phyloP scores from a whole-genome alignment of 2,888 invertebrate genomes.

The Apantesis nais region DNA sequence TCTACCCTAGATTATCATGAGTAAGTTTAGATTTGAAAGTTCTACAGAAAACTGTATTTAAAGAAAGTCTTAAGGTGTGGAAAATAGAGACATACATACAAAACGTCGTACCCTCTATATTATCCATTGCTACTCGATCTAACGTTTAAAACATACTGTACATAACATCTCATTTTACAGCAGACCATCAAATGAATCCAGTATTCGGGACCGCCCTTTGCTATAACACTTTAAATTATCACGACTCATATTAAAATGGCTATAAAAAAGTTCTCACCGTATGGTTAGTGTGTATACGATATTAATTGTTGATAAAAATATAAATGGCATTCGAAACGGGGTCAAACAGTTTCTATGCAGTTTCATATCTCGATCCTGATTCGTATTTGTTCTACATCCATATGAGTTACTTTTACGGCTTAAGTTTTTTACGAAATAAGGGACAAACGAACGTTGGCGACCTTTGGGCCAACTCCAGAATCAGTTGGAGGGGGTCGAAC shows the following conservation, averaged over 20 bases:
- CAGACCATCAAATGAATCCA: not conserved
- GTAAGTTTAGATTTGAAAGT: too few relatives aligned
- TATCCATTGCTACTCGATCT: not conserved
- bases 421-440: too few relatives aligned
- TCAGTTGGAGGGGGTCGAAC: too few relatives aligned
- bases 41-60: too few relatives aligned
- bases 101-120: not conserved
- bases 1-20: too few relatives aligned
- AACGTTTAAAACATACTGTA: not conserved
- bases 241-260: not conserved
- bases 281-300: not conserved
- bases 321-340: not conserved
- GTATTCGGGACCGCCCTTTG: not conserved
- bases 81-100: not conserved
- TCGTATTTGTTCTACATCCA: not conserved
- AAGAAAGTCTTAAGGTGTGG: too few relatives aligned
- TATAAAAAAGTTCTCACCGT: not conserved
- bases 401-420: not conserved
- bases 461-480: too few relatives aligned
- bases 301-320: not conserved
- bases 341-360: conserved; percentile 4
- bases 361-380: not conserved
- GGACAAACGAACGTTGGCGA: too few relatives aligned
- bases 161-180: not conserved
- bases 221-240: not conserved